Conservation (phyloP, 2,113 vertebrate genomes). For the Grammomys surdaster region DNA sequence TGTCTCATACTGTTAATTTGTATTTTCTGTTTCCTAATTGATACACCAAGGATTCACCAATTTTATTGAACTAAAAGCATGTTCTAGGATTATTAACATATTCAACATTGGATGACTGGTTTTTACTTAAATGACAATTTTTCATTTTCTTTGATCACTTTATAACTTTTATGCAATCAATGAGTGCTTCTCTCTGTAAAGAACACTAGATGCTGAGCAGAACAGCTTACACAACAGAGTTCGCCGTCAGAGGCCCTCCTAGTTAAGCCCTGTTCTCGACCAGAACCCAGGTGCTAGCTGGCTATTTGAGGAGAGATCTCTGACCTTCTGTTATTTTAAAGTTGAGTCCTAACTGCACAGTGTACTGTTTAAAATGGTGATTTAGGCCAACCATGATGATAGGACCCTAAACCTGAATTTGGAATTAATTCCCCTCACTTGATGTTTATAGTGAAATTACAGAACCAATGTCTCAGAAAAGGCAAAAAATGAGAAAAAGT, state of each 20-base stretch:
- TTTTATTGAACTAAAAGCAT: constrained; percentile 18
- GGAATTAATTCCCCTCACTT: background rate
- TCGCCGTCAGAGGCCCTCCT: constrained; percentile 9
- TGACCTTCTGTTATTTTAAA: constrained; percentile 7
- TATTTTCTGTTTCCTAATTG: constrained; percentile 19
- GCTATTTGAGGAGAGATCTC: background rate
- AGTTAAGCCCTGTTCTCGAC: constrained; percentile 19
- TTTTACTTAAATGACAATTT: constrained; percentile 37
- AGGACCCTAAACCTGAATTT: constrained; percentile 38
- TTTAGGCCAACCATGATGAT: constrained; percentile 29
- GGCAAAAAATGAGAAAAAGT: background rate
- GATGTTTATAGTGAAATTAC: constrained; percentile 49
- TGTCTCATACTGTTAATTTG: background rate
- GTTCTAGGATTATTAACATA: constrained; percentile 41
- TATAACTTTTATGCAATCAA: background rate
- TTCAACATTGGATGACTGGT: background rate
- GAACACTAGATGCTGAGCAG: constrained; percentile 7
- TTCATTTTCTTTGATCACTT: background rate
- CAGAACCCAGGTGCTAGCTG: background rate
- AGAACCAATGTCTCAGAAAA: constrained; percentile 32
- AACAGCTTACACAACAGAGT: background rate
- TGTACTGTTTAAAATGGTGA: constrained; percentile 47
- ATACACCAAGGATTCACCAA: background rate
- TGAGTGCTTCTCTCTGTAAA: constrained; percentile 8
- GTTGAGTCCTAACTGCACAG: background rate